These are phyloP conservation scores for Diabrotica undecimpunctata DNA, from an alignment of 1,140 invertebrate species.

Conservation along the genomic window DNA sequence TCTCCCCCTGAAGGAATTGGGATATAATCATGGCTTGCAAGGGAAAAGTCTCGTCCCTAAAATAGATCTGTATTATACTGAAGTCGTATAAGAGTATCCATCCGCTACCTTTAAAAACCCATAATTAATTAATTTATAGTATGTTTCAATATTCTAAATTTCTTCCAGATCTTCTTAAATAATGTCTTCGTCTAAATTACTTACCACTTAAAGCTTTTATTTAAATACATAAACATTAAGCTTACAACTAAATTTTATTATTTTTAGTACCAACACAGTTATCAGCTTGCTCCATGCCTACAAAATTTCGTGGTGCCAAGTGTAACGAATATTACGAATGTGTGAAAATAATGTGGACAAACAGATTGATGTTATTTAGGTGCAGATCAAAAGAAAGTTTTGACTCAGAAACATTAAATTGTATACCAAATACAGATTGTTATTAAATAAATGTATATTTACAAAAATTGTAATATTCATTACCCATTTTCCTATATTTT, in stretches of 20 bases:
- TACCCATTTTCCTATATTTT: not conserved
- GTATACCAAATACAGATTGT: slow-evolving; percentile 9
- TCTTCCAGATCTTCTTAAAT: too few species aligned
- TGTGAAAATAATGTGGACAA: slow-evolving; percentile 15
- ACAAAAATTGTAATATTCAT: not conserved
- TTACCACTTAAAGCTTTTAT: too few species aligned
- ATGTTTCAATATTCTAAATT: too few species aligned
- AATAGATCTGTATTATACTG: too few species aligned
- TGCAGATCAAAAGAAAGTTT: slow-evolving; percentile 7
- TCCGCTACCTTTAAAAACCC: too few species aligned
- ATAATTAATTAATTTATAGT: too few species aligned
- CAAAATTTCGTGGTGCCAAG: slow-evolving; percentile 3
- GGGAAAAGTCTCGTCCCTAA: too few species aligned
- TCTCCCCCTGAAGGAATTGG: too few species aligned
- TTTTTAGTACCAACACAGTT: not conserved
- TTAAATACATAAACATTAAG: too few species aligned
- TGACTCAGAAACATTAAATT: not conserved
- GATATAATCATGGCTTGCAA: too few species aligned
- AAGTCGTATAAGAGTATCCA: too few species aligned
- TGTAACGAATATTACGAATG: slow-evolving; percentile 17
- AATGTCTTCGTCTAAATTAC: too few species aligned
- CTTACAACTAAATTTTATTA: not conserved
- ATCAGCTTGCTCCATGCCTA: not conserved
- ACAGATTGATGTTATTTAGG: slow-evolving; percentile 2
- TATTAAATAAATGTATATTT: not conserved